A percentile compares a stretch with the other conserved stretches of the same genome.
These are phyloP conservation scores for Tetragonula carbonaria DNA, from an alignment of 2,888 invertebrate species.

Conservation along the genomic window DNA sequence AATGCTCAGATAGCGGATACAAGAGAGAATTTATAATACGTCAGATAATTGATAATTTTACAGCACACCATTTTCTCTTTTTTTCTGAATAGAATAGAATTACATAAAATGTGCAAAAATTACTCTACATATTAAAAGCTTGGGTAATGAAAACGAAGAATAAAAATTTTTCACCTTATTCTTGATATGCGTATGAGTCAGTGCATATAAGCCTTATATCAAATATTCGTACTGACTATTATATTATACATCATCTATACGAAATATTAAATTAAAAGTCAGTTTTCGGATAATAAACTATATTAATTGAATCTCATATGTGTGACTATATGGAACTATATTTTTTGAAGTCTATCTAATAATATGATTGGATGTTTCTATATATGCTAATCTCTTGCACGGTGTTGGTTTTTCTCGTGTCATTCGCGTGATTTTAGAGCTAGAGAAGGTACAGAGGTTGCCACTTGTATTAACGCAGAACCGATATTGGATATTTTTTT, in stretches of 20 bases:
- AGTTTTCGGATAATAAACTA: slow-evolving; percentile 16
- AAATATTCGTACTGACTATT: slow-evolving; percentile 25
- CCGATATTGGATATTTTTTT: no score
- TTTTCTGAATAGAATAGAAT: slow-evolving; percentile 31
- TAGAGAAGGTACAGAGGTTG: no score
- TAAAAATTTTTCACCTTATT: slow-evolving; percentile 26
- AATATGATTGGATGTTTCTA: no score
- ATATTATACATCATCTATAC: slow-evolving; percentile 14
- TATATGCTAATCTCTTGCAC: neutral
- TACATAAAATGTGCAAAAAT: slow-evolving; percentile 32
- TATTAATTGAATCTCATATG: slow-evolving; percentile 15
- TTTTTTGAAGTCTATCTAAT: no score
- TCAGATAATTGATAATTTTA: no score
- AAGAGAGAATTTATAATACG: no score
- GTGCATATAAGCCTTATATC: slow-evolving; percentile 33
- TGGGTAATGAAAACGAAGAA: slow-evolving; percentile 30
- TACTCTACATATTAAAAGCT: slow-evolving; percentile 20
- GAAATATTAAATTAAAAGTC: slow-evolving; percentile 40
- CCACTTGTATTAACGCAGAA: no score
- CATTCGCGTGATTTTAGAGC: no score
- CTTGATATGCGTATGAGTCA: slow-evolving; percentile 56
- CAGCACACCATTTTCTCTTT: slow-evolving; percentile 33
- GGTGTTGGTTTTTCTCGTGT: no score
- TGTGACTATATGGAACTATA: neutral
- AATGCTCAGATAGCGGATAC: no score